These are phyloP conservation scores for Sapajus apella DNA, from an alignment of 2,113 vertebrate genomes.

Conservation along the genomic window DNA sequence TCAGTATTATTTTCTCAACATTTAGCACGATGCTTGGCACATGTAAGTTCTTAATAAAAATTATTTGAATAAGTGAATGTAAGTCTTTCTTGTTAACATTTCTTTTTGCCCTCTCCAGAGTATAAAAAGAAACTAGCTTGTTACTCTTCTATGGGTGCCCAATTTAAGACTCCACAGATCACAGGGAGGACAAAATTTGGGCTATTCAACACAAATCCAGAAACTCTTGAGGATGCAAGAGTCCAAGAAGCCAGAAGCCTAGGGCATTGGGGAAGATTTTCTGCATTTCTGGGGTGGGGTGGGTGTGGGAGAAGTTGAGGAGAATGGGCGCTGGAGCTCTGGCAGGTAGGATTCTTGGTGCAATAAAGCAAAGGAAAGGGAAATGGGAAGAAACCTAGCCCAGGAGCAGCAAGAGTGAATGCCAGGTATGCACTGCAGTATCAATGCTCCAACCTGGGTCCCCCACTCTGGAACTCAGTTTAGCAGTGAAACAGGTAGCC, in stretches of 20 bases:
- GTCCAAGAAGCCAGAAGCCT: background rate
- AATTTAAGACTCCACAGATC: background rate
- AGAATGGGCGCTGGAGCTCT: background rate
- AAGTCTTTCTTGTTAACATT: background rate
- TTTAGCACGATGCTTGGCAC: background rate
- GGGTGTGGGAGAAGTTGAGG: background rate
- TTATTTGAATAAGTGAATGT: conserved; percentile 14
- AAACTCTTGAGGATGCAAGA: background rate
- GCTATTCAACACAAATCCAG: background rate
- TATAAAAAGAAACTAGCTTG: background rate
- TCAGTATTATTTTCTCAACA: background rate
- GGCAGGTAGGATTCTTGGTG: background rate
- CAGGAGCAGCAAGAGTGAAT: background rate
- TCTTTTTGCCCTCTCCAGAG: background rate
- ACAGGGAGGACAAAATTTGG: background rate
- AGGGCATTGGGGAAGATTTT: background rate
- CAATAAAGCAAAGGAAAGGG: conserved; percentile 2
- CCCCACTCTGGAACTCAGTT: background rate
- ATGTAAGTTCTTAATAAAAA: conserved; percentile 32
- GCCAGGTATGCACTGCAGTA: background rate
- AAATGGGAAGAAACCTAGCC: background rate
- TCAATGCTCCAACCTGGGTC: background rate
- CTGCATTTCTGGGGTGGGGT: background rate
- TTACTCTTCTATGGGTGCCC: background rate
- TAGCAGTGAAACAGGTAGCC: background rate